phyloP scores from a whole-genome alignment of 2,113 vertebrate genomes.

The Ochotona princeps region DNA sequence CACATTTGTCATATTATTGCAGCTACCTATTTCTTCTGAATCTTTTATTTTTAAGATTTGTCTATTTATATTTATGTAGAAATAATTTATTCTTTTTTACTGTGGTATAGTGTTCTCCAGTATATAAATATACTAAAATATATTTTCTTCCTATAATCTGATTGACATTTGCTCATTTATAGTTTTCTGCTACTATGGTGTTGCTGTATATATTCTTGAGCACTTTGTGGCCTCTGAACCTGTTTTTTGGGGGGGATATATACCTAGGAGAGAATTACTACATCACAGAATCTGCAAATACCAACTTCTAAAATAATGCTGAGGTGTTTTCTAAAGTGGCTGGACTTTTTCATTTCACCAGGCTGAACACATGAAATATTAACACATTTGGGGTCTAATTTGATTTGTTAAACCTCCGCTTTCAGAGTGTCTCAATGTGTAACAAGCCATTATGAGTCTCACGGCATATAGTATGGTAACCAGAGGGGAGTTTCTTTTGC shows the following conservation, averaged over 20 bases:
- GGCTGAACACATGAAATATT: neutral
- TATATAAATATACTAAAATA: neutral
- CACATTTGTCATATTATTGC: neutral
- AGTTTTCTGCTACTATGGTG: neutral
- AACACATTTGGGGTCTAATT: neutral
- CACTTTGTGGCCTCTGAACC: neutral
- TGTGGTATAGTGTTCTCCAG: neutral
- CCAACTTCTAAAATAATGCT: neutral
- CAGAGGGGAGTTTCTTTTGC: neutral
- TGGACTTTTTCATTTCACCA: neutral
- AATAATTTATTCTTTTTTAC: neutral
- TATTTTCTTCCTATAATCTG: neutral
- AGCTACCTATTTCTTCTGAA: neutral
- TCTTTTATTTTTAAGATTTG: neutral
- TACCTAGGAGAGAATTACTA: neutral
- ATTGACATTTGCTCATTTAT: neutral
- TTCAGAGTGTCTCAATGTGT: neutral
- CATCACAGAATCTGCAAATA: neutral
- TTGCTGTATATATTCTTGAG: neutral
- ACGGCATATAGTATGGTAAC: neutral
- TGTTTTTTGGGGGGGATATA: neutral
- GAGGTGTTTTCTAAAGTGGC: neutral
- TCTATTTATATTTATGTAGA: neutral
- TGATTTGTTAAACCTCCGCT: neutral
- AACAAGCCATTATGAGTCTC: neutral